Conservation (phyloP, 2,113 vertebrate genomes). For the Cavia aperea region DNA sequence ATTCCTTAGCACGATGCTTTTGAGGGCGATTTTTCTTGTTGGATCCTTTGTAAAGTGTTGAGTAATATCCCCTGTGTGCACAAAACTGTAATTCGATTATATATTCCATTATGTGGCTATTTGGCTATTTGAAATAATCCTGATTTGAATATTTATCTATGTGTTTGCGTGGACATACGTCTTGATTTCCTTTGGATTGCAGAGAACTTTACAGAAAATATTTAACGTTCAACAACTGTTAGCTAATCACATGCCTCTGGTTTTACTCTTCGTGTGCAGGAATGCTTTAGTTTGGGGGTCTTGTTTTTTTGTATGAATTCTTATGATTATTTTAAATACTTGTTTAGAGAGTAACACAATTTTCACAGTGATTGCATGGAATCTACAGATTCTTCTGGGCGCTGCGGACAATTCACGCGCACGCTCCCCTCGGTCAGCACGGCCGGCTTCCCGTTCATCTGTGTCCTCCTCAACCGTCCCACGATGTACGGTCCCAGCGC, state of each 20-base stretch:
- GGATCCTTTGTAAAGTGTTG: neutral
- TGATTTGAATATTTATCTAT: neutral
- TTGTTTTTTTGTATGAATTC: neutral
- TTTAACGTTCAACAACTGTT: neutral
- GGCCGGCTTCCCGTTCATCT: neutral
- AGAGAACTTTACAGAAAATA: neutral
- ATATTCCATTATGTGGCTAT: neutral
- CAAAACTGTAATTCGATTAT: neutral
- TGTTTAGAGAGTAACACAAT: neutral
- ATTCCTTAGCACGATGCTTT: neutral
- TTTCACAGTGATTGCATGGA: neutral
- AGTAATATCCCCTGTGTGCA: neutral
- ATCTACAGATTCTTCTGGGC: neutral
- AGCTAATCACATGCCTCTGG: fast-evolving
- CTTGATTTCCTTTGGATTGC: too few relatives aligned
- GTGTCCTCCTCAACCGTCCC: too few relatives aligned
- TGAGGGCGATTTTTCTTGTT: neutral
- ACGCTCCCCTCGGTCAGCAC: neutral
- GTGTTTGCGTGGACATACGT: neutral
- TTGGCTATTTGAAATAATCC: neutral
- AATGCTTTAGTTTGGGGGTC: neutral
- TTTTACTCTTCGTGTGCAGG: neutral
- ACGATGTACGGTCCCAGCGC: neutral
- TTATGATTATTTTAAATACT: neutral
- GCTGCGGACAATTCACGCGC: neutral